Conservation (phyloP, 2,113 vertebrate species). For the Grammomys dolichurus region DNA sequence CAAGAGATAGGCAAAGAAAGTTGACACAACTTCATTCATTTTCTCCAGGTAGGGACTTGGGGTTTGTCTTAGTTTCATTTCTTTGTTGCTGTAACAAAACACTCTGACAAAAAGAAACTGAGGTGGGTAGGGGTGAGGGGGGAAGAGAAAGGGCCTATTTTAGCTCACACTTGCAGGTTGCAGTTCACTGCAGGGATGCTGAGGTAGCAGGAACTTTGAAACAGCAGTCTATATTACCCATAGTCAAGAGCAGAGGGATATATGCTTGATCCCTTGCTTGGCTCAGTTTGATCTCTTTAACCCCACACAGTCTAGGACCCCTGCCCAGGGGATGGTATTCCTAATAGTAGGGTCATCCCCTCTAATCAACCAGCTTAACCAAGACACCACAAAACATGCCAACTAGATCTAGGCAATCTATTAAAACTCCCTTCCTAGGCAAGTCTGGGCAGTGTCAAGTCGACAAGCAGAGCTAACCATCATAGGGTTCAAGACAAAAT, state of each 20-base stretch:
- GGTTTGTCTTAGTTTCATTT: neutral
- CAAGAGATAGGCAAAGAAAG: neutral
- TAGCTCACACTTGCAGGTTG: neutral
- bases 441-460: neutral
- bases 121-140: accelerated
- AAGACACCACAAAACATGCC: neutral
- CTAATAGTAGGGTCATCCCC: neutral
- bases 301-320: neutral
- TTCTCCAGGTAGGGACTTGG: neutral
- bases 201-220: neutral
- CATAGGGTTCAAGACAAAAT: neutral
- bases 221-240: neutral
- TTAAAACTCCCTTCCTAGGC: neutral
- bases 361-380: neutral
- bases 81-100: too few species aligned
- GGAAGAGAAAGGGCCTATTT: neutral
- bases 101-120: neutral
- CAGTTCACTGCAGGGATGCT: neutral
- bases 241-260: too few species aligned
- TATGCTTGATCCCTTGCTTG: neutral
- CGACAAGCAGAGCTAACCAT: neutral
- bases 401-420: neutral
- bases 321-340: neutral
- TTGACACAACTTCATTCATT: neutral
- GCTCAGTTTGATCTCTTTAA: neutral